Base-by-base conservation (phyloP, 2,888 invertebrate genomes). In the Troides oblongomaculatus region DNA sequence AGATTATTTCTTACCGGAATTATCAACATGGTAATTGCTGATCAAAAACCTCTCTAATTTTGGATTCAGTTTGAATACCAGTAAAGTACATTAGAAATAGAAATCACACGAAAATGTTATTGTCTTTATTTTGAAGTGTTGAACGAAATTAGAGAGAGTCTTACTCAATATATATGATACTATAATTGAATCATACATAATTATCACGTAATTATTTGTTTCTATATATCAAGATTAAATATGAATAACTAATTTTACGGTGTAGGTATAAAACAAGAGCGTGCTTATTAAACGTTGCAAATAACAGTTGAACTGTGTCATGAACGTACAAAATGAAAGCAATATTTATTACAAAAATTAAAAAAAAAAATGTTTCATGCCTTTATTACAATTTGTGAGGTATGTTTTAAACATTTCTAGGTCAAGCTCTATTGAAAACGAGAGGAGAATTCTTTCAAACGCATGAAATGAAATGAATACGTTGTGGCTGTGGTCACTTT, bases 391-490 rank as follows among this genome's bases (percentile, higher is more conserved):
- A 50, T 50, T 21, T n/a, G 17, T 23, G 50, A n/a, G 23, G 23
- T 17, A 18, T 36, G 21, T 57, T 58, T 65, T 23, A 58, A 65
- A 58, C 43, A 65, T 66, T 66, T 64, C 30, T 36, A 39, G 18
- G 10, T 10, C 18, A 18, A 18, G 8, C 18, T 23, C n/a, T 64
- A 25, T 58, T 58, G 2, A 43, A 23, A 43, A 58, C 18, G 46
- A 21, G 59, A 25, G 73, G 69, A 56, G 12, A 14, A 23, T 23
- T 58, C 10, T 58, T 1, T 21, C 10, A 53, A 53, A 53, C 5
- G 53, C n/a, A 46, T 46, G 46, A 46, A 46, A 43, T 18, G 18
- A 10, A 50, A 7, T 53, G 10, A 18, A 53, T n/a, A n/a, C n/a
- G 7, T 46, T 14, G 46, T 21, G 2, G n/a, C 7, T 12, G 53